Conservation (phyloP, 2,113 vertebrate genomes). For the Sorex fumeus region DNA sequence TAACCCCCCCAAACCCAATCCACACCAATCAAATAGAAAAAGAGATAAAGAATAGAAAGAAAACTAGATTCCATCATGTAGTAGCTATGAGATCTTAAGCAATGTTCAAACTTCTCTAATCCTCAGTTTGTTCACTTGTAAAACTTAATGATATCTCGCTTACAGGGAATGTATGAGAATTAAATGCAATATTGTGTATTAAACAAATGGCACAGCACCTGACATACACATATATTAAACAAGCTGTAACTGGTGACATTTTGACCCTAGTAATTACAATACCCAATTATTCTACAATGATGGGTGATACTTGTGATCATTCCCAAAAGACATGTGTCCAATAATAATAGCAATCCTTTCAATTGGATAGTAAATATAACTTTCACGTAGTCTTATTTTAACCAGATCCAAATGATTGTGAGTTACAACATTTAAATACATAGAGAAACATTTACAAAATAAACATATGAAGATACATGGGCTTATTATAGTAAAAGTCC, state of each 20-base stretch:
- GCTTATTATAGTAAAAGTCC: neutral
- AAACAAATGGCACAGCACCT: neutral
- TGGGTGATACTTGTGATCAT: neutral
- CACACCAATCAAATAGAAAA: too few species aligned
- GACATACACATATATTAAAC: neutral
- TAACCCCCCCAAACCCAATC: too few species aligned
- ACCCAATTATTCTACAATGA: constrained; percentile 39
- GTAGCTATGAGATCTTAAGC: neutral
- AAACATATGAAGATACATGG: neutral
- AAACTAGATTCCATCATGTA: neutral
- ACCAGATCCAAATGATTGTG: neutral
- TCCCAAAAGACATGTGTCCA: constrained; percentile 9
- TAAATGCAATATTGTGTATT: neutral
- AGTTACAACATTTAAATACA: neutral
- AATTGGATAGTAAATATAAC: constrained; percentile 11
- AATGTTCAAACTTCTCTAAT: neutral
- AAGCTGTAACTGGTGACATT: constrained; percentile 19
- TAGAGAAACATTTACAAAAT: neutral
- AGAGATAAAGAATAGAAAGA: too few species aligned
- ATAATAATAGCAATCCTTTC: neutral
- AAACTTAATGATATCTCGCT: neutral
- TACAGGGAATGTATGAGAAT: neutral
- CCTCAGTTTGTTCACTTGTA: neutral
- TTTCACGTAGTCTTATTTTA: constrained; percentile 25
- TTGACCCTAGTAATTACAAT: constrained; percentile 8